Evolutionary conservation across 2,888 invertebrate genomes (phyloP), one percentile per base, ranked within the genome.

Genomic region (Liopterus haemorrhoidalis): DNA sequence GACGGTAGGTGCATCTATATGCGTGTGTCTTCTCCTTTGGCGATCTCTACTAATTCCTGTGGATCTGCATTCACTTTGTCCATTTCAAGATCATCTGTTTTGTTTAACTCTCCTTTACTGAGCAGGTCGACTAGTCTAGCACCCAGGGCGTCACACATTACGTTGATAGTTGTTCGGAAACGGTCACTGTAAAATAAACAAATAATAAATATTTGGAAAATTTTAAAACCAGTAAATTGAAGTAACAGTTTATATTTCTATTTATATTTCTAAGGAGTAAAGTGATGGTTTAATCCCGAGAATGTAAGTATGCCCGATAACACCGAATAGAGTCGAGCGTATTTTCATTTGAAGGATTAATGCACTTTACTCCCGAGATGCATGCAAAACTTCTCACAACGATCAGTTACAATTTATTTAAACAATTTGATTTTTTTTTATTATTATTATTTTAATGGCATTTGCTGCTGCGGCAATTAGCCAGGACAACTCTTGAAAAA

Each of bases 71-170:
- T 70, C 63, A 75, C 59, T 68, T 69, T 60, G 61, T 70, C 53
- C 59, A 62, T 54, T 69, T 70, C 31, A 70, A 71, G 37, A 68
- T 72, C 61, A 5, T 66, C 62, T 30, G 63, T 56, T 38, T 55
- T 58, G 44, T 68, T 70, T 47, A 85, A 68, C 60, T 92, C 91
- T 8, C 79, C 78, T 60, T 80, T 79, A 46, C 90, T 90, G 51
- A 93, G 72, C 55, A 87, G 80, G 59, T 88, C 81, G 20, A 97
- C 93, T 41, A 97, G 81, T 46, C 88, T 89, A 31, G 95, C 93
- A 28, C 96, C 96, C 48, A 95, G 70, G 8, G 92, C 88, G 67
- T 97, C 96, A 58, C 96, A 95, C 67, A 94, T 82, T 21, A 97
- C 96, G 69, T 97, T 97, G 59, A 95, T 79, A 60, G 89, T 82